A percentile compares a stretch with the other conserved stretches of the same genome.
phyloP scores from a whole-genome alignment of 2,797 vertebrate genomes.

The Acridotheres tristis region DNA sequence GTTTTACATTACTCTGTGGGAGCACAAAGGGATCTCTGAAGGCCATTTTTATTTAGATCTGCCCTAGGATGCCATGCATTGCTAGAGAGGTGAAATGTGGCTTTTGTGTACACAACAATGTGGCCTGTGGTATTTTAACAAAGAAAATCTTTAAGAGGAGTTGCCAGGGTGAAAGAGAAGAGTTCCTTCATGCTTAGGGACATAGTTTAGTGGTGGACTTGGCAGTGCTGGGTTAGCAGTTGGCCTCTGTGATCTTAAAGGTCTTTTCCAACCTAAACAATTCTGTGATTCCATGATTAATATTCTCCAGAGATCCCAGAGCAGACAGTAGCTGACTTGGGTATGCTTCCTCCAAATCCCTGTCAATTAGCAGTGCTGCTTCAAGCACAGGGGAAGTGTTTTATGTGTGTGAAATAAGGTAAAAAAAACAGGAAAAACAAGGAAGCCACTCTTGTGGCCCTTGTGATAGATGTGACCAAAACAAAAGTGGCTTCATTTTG shows the following conservation, averaged over 20 bases:
- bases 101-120: background rate
- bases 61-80: background rate
- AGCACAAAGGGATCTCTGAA: background rate
- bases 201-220: background rate
- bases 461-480: background rate
- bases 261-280: background rate
- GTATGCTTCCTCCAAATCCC: background rate
- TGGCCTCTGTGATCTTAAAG: background rate
- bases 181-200: background rate
- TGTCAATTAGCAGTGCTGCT: background rate
- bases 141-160: background rate
- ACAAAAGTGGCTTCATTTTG: fast-evolving
- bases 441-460: background rate
- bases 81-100: background rate
- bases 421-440: background rate
- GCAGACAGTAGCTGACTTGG: background rate
- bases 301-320: background rate
- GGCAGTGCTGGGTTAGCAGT: background rate
- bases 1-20: background rate
- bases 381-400: background rate
- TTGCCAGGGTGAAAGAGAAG: background rate
- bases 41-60: background rate
- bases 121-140: background rate
- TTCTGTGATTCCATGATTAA: background rate
- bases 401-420: background rate